Conservation (phyloP, 2,797 vertebrate genomes). For the Enteromius anoplus region DNA sequence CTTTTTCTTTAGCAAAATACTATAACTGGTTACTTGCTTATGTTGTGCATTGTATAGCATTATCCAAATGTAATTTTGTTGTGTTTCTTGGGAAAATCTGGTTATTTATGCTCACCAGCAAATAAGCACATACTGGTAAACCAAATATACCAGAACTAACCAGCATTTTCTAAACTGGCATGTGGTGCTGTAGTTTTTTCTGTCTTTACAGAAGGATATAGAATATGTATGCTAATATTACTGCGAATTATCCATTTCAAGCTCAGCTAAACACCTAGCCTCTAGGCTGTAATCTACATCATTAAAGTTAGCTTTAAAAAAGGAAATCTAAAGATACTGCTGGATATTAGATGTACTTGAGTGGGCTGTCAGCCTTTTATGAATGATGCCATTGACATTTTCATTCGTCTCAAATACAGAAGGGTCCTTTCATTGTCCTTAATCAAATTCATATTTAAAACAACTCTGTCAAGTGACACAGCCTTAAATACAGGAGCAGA, state of each 20-base stretch:
- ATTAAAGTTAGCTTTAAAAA: slow-evolving; percentile 64
- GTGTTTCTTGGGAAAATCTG: background rate
- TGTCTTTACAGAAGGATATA: background rate
- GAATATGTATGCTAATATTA: slow-evolving; percentile 36
- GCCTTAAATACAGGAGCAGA: slow-evolving; percentile 60
- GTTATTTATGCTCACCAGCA: background rate
- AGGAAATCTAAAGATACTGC: slow-evolving; percentile 75
- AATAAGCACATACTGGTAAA: background rate
- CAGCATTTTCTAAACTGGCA: background rate
- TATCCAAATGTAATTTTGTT: background rate
- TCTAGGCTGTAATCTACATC: slow-evolving; percentile 64
- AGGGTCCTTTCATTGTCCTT: slow-evolving; percentile 77
- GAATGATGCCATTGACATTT: slow-evolving; percentile 85
- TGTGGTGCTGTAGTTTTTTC: background rate
- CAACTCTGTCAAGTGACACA: slow-evolving; percentile 63
- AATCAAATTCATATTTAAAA: slow-evolving; percentile 80
- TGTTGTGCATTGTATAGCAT: background rate
- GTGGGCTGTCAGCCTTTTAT: slow-evolving; percentile 53
- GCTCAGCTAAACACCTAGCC: slow-evolving; percentile 55
- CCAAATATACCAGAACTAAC: background rate
- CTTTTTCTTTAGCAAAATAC: background rate
- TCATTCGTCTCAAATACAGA: slow-evolving; percentile 79
- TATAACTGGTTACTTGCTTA: background rate
- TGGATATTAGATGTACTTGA: slow-evolving; percentile 62
- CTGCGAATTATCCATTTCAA: slow-evolving; percentile 57